Evolutionary conservation across 2,888 invertebrate genomes (phyloP), one percentile per base, ranked within the genome.

Genomic region (Abrostola triplasia): DNA sequence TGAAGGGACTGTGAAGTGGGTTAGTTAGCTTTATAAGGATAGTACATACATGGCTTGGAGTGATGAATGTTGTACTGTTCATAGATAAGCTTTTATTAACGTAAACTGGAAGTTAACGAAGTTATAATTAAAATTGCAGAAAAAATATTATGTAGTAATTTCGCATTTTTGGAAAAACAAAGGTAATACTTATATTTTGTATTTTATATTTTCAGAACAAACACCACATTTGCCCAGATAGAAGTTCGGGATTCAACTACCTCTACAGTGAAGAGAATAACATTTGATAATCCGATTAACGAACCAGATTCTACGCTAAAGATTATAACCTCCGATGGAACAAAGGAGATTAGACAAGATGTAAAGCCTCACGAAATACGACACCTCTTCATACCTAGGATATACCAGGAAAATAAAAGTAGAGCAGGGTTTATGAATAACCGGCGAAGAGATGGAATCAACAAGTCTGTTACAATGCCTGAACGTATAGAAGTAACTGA

Each of bases 161-260:
- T 5, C 5, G 5, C 10, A 11, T 41, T 5, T 5, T 1, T 8
- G 5, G 10, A 41, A 41, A n/a, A 5, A 41, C 13, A 2, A 44
- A 12, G n/a, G n/a, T 10, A 44, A n/a, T 13, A 44, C 7, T 47
- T 8, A 54, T 42, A n/a, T 36, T n/a, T 35, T 11, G 6, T 12
- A 68, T 62, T 60, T 79, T 40, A 67, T 10, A 52, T 59, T 94
- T 94, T 72, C 93, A 95, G 95, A 80, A 88, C 88, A 71, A 94
- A 94, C 69, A 90, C 93, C 58, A 93, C 94, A 57, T 93, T 90
- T 64, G 94, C 93, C 67, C 94, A 94, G 81, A 84, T 95, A 78
- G 95, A 94, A 85, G 85, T 95, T 60, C 85, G 89, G 78, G 92
- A 93, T 59, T 73, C 87, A 59, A 94, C 92, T 75, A 90, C 84